Percentiles rank a stretch among this genome's conserved stretches.
These are phyloP conservation scores for Acanthis flammea DNA, from an alignment of 2,797 vertebrate genomes.

Conservation along the genomic window DNA sequence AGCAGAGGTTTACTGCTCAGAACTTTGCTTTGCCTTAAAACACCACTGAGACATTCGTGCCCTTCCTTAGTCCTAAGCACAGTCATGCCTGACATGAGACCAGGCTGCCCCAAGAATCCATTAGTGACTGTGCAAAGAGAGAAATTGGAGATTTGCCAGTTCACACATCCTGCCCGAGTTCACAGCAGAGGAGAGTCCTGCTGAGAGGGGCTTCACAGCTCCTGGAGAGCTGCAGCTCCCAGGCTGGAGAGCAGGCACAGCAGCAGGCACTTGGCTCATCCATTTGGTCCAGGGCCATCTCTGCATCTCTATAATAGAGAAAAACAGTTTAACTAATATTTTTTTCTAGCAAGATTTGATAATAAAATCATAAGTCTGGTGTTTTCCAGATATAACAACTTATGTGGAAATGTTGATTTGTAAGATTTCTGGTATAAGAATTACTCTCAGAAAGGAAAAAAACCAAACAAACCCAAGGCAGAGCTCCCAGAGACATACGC, in stretches of 20 bases:
- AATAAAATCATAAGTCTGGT: neutral
- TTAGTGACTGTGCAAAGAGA: neutral
- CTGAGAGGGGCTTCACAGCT: neutral
- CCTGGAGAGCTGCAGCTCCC: neutral
- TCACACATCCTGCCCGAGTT: neutral
- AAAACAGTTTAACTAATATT: neutral
- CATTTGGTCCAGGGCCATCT: neutral
- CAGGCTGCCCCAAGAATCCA: neutral
- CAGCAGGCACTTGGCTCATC: neutral
- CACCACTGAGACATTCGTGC: neutral
- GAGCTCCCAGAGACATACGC: neutral
- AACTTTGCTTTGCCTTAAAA: neutral
- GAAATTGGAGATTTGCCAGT: neutral
- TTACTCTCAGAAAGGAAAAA: neutral
- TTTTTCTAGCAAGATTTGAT: neutral
- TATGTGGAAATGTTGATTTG: neutral
- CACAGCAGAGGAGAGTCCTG: neutral
- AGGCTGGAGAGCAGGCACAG: neutral
- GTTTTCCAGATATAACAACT: neutral
- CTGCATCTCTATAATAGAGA: neutral
- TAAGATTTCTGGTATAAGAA: neutral
- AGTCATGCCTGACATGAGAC: accelerated
- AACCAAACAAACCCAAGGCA: neutral
- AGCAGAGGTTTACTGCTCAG: neutral
- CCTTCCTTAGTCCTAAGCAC: neutral